Percentiles rank a stretch among this genome's conserved stretches.
Evolutionary conservation across 2,888 invertebrate genomes (phyloP).

Genomic region (Gordius sp.): DNA sequence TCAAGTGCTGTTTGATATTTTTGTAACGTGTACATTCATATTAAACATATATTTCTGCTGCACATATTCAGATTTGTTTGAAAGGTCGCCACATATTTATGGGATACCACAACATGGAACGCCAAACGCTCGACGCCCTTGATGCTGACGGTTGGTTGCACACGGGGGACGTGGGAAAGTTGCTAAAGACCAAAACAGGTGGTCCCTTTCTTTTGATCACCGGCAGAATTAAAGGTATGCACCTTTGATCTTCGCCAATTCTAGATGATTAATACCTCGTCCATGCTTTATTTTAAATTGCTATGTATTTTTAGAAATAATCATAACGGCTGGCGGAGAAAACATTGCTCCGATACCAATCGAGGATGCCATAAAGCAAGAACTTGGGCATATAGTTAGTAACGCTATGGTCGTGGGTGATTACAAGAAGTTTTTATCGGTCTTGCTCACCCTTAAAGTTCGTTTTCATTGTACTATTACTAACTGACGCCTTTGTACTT

Average conservation of each 20-base stretch:
- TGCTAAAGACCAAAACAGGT: conserved; percentile 40
- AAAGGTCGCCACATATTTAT: conserved; percentile 62
- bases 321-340: conserved; percentile 79
- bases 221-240: conserved; percentile 35
- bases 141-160: conserved; percentile 56
- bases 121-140: conserved; percentile 47
- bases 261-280: no score
- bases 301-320: no score
- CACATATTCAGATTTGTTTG: conserved; percentile 45
- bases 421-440: conserved; percentile 52
- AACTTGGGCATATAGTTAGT: conserved; percentile 43
- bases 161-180: conserved; percentile 55
- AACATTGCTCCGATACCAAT: conserved; percentile 61
- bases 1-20: no score
- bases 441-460: conserved; percentile 60
- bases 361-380: conserved; percentile 49
- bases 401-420: conserved; percentile 65
- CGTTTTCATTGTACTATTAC: no score
- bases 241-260: no score
- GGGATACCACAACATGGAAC: conserved; percentile 53
- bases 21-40: no score
- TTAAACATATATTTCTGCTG: no score
- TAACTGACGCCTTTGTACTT: no score
- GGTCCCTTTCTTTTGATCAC: conserved; percentile 39
- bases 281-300: no score